phyloP scores from a whole-genome alignment of 2,888 invertebrate genomes.

The Bombylius major region DNA sequence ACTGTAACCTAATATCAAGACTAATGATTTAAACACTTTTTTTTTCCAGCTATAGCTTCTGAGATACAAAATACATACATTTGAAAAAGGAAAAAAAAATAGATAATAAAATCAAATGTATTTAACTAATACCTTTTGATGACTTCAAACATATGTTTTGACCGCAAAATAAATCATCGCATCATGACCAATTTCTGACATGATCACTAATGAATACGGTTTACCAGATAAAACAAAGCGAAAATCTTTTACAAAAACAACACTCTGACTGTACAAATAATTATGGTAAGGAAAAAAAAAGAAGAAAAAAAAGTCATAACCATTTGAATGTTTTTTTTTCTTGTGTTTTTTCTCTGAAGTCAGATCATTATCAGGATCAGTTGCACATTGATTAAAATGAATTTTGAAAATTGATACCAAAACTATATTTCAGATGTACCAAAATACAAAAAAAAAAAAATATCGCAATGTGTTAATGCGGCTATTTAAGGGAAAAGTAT shows the following conservation, averaged over 20 bases:
- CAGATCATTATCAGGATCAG: constrained; percentile 6
- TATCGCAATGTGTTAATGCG: not conserved
- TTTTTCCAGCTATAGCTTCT: not conserved
- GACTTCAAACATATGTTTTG: constrained; percentile 34
- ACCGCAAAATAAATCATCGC: constrained; percentile 38
- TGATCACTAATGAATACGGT: constrained; percentile 20
- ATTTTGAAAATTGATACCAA: not conserved
- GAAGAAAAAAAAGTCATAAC: too few relatives aligned
- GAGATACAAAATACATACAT: not conserved
- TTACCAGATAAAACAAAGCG: constrained; percentile 4
- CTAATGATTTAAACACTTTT: constrained; percentile 7
- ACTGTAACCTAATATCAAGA: constrained; percentile 1
- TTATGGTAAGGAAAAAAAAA: too few relatives aligned
- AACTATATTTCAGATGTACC: not conserved
- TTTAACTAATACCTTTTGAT: not conserved
- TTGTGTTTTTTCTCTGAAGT: too few relatives aligned
- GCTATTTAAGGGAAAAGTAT: not conserved
- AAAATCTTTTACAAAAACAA: not conserved
- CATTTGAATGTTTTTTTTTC: too few relatives aligned
- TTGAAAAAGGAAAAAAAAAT: not conserved
- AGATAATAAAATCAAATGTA: not conserved
- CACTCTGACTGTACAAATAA: not conserved
- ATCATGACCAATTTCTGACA: constrained; percentile 16
- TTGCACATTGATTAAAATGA: not conserved
- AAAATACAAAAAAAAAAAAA: not conserved